A percentile compares a stretch with the other conserved stretches of the same genome.
Evolutionary conservation across 2,888 invertebrate genomes (phyloP).

Genomic region (Heliconius charithonia): DNA sequence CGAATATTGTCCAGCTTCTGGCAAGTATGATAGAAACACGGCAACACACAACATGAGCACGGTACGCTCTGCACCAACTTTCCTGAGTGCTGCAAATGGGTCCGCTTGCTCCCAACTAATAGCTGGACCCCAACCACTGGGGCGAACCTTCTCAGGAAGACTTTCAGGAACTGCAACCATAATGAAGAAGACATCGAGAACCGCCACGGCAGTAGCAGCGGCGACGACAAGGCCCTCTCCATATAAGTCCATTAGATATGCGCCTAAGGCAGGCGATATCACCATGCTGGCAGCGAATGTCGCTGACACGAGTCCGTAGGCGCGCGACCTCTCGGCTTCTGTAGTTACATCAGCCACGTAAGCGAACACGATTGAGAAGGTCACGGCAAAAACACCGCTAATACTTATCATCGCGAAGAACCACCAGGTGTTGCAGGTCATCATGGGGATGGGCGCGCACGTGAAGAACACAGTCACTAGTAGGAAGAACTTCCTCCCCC

Average conservation of each 20-base stretch:
- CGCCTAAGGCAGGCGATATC: constrained; percentile 98
- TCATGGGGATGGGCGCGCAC: constrained; percentile 98
- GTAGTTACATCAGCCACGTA: constrained; percentile 99
- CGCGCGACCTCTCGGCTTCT: constrained; percentile 96
- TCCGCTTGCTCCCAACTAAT: constrained; percentile 99
- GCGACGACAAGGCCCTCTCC: constrained; percentile 95
- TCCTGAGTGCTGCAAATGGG: constrained; percentile 96
- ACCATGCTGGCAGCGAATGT: constrained; percentile 99
- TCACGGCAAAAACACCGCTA: constrained; percentile 99
- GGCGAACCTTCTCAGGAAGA: constrained; percentile 94
- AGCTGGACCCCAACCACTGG: constrained; percentile 92
- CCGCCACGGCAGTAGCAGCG: constrained; percentile 96
- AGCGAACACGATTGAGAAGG: constrained; percentile 99
- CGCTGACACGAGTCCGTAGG: constrained; percentile 98
- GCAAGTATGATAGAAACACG: constrained; percentile 98
- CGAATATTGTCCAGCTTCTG: constrained; percentile 99
- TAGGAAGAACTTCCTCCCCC: constrained; percentile 99
- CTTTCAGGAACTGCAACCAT: constrained; percentile 99
- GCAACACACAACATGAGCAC: constrained; percentile 98
- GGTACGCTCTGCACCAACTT: constrained; percentile 97
- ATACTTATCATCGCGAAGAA: constrained; percentile 99
- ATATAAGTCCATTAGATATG: constrained; percentile 93
- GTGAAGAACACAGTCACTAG: constrained; percentile 99
- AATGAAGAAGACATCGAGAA: constrained; percentile 98
- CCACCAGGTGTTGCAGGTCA: constrained; percentile 99